Evolutionary conservation across 2,888 invertebrate genomes (phyloP).

Genomic region (Andrena trimmerana): DNA sequence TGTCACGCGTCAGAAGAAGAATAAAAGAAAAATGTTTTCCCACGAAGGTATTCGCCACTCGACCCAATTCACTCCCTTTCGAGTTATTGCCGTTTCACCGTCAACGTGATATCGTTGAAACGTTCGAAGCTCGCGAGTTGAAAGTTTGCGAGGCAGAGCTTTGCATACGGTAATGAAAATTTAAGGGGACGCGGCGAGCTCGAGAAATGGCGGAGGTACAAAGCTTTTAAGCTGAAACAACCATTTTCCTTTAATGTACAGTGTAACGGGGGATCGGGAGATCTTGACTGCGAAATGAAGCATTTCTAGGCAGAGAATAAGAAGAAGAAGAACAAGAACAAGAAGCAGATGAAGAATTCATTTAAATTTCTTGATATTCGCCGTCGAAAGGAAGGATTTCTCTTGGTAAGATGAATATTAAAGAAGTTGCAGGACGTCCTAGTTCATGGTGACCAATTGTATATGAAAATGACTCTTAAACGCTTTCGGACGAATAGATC

Average conservation of each 20-base stretch:
- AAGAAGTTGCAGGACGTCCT: not conserved
- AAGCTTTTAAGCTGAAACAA: constrained; percentile 19
- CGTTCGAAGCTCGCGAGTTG: constrained; percentile 13
- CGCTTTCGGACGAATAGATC: too few species aligned
- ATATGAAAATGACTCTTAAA: not conserved
- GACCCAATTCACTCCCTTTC: constrained; percentile 10
- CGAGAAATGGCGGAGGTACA: constrained; percentile 2
- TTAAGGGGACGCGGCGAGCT: constrained; percentile 8
- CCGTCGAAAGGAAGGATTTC: not conserved
- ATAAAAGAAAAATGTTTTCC: not conserved
- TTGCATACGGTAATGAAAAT: constrained; percentile 18
- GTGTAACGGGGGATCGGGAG: not conserved
- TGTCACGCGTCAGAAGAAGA: not conserved
- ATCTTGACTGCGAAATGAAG: not conserved
- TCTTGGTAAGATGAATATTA: not conserved
- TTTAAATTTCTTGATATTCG: not conserved
- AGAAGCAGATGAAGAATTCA: not conserved
- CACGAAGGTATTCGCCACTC: constrained; percentile 5
- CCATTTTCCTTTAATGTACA: constrained; percentile 8
- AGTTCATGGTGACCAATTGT: not conserved
- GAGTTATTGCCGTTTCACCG: constrained; percentile 9
- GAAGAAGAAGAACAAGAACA: not conserved
- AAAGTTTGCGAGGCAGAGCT: constrained; percentile 10
- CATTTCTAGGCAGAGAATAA: not conserved
- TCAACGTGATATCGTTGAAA: constrained; percentile 5